These are phyloP conservation scores for Myotis vivesi DNA, from an alignment of 2,797 vertebrate genomes.

Conservation along the genomic window DNA sequence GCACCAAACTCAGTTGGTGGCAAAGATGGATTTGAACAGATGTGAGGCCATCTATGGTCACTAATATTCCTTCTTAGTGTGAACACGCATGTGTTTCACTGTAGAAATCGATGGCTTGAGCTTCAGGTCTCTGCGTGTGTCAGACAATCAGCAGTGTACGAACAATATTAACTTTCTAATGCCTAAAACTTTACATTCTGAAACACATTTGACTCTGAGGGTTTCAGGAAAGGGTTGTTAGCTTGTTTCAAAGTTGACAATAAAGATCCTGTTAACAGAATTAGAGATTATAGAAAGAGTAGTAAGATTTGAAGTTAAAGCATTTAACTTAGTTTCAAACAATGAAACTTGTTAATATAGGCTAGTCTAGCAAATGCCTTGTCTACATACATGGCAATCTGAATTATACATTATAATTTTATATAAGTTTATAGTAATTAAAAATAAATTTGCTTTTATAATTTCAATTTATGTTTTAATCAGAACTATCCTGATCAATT, in stretches of 20 bases:
- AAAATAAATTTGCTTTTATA: background rate
- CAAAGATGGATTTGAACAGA: background rate
- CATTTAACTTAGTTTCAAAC: background rate
- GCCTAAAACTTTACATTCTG: background rate
- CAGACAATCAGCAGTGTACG: background rate
- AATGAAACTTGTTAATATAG: background rate
- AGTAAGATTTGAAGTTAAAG: background rate
- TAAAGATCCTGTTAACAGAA: background rate
- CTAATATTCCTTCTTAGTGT: background rate
- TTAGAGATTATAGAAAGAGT: background rate
- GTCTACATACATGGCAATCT: background rate
- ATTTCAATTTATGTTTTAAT: slow-evolving; percentile 19
- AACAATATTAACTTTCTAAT: background rate
- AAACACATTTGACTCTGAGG: background rate
- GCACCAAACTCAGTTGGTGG: background rate
- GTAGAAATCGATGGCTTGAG: background rate
- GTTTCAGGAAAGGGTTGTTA: background rate
- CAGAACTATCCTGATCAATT: background rate
- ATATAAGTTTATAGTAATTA: background rate
- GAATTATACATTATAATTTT: slow-evolving; percentile 2
- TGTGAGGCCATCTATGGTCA: background rate
- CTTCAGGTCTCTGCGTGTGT: background rate
- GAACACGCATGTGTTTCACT: background rate
- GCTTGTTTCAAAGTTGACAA: background rate
- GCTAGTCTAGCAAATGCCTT: background rate